Conservation (phyloP, 2,888 invertebrate species). For the Kryphioiulus occultus region DNA sequence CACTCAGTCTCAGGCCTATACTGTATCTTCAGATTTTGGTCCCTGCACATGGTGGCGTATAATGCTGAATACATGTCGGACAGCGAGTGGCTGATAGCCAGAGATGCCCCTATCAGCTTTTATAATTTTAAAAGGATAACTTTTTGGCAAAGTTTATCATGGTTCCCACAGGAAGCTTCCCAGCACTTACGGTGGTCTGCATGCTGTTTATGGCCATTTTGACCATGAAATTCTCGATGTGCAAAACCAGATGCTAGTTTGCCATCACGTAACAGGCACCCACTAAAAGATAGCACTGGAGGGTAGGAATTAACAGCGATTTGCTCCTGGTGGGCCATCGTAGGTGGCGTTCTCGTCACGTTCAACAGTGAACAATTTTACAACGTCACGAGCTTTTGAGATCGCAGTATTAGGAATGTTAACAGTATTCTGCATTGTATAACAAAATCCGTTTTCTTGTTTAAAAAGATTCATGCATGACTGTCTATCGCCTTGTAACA, state of each 20-base stretch:
- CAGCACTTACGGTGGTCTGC: slow-evolving; percentile 44
- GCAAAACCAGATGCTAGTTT: slow-evolving; percentile 9
- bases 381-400: not conserved
- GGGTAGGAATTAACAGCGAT: not conserved
- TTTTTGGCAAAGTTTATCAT: slow-evolving; percentile 47
- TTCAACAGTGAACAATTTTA: not conserved
- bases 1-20: not conserved
- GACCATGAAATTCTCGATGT: slow-evolving; percentile 15
- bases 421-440: not conserved
- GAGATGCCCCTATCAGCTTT: slow-evolving; percentile 35
- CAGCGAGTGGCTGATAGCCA: slow-evolving; percentile 46
- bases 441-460: too few relatives aligned
- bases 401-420: not conserved
- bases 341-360: slow-evolving; percentile 1
- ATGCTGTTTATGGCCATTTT: not conserved
- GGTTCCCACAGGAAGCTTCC: slow-evolving; percentile 46
- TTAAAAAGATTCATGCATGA: too few relatives aligned
- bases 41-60: not conserved
- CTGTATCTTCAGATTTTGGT: not conserved
- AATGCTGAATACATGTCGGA: slow-evolving; percentile 41
- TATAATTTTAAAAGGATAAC: slow-evolving; percentile 45
- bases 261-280: slow-evolving; percentile 17
- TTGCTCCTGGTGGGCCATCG: not conserved
- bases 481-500: too few relatives aligned
- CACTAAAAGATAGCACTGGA: not conserved